Evolutionary conservation across 1,140 invertebrate genomes (phyloP), one percentile per base, ranked within the genome.

Genomic region (Ptiloglossa arizonensis): DNA sequence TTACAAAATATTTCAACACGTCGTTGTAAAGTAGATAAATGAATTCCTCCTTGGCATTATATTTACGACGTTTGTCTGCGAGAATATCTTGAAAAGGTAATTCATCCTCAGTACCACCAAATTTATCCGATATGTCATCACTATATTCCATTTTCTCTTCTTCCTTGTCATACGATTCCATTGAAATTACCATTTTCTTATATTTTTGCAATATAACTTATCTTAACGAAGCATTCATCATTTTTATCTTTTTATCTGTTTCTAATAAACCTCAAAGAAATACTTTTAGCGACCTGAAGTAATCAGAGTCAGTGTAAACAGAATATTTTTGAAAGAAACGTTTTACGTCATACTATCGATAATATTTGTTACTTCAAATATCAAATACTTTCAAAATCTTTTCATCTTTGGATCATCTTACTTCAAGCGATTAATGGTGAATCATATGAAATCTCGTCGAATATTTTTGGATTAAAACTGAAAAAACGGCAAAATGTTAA

Each of bases 21-120:
- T 87, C 83, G 46, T 87, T 86, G 17, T 87, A 87, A 11, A 88
- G 44, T 17, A 75, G 32, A 68, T 79, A 82, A 9, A 86, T 71
- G 32, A 80, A 87, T 48, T 88, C 81, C 29, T 87, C 63, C 68
- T 76, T 79, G 9, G 56, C 22, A 6, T 11, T 82, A 35, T 78
- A 87, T 59, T 50, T 75, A 8, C 82, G 68, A 15, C 83, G 80
- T 77, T 81, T 59, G 0, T 87, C 75, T 4, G 86, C 80, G 1
- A 86, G 70, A 67, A 87, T 62, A 48, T 87, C 56, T 38, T 82
- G 69, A 3, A 80, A 68, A 15, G 57, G 46, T 32, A 77, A 59
- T 32, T 87, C 71, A 9, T 78, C 68, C 19, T 74, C 48, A 11
- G 22, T 57, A 48, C 17, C 35, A 22, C 52, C 22, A 22, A 69